These are phyloP conservation scores for Myotis brandtii DNA, from an alignment of 2,113 vertebrate genomes.

Conservation along the genomic window DNA sequence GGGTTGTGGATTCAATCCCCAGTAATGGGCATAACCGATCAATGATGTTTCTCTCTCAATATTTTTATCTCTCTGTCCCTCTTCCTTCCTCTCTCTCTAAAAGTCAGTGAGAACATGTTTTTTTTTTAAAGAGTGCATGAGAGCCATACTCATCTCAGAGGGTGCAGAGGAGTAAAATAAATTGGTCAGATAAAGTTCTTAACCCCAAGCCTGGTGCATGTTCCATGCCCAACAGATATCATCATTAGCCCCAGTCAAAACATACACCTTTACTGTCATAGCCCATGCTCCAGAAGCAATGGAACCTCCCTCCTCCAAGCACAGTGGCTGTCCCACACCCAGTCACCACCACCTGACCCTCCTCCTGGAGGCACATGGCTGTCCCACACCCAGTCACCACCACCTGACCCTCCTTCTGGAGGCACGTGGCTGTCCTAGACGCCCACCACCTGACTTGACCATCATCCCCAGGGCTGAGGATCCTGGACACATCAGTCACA, in stretches of 20 bases:
- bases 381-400: no score
- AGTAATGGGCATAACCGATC: no score
- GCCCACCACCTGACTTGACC: neutral
- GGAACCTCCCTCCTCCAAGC: neutral
- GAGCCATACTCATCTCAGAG: neutral
- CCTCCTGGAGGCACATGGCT: no score
- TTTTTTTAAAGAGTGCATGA: no score
- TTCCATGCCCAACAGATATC: neutral
- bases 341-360: no score
- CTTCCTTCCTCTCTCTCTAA: no score
- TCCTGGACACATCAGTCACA: neutral
- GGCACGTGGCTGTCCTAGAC: no score
- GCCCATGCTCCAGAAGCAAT: fast-evolving
- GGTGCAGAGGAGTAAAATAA: neutral
- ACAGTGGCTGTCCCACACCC: no score
- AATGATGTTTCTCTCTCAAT: no score
- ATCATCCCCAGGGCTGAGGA: neutral
- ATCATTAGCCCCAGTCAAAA: neutral
- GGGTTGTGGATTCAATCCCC: no score
- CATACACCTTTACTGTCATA: fast-evolving
- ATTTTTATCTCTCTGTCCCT: no score
- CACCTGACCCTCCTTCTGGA: neutral
- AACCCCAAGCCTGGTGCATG: neutral
- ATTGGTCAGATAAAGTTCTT: neutral
- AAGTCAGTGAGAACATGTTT: no score